Conservation (phyloP, 1,140 invertebrate species). For the Halotydeus destructor region DNA sequence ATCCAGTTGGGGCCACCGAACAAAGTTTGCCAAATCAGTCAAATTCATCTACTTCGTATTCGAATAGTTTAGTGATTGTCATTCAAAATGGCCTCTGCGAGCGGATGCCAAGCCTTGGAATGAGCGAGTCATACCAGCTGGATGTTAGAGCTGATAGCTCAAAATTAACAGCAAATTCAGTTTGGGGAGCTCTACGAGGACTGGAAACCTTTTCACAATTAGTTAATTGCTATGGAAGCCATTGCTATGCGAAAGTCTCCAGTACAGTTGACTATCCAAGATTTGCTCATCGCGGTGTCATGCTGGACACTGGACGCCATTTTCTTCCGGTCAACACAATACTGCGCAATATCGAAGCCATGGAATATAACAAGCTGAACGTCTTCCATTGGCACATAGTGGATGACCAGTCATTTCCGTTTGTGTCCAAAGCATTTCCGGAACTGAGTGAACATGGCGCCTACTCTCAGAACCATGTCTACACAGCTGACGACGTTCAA, state of each 20-base stretch:
- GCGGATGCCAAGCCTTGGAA: no score
- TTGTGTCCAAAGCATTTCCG: conserved; percentile 31
- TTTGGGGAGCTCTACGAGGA: conserved; percentile 12
- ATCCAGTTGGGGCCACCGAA: no score
- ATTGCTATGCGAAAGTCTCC: conserved; percentile 27
- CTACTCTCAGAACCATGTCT: conserved; percentile 14
- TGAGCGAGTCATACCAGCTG: no score
- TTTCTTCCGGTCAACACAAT: conserved; percentile 43
- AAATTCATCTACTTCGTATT: no score
- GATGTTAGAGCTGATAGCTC: no score
- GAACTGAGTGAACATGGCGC: conserved; percentile 23
- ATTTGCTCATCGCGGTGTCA: conserved; percentile 48
- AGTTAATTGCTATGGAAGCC: conserved; percentile 18
- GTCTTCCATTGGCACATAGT: conserved; percentile 43
- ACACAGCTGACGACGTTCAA: conserved; percentile 23
- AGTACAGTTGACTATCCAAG: conserved; percentile 43
- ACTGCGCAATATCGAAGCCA: conserved; percentile 34
- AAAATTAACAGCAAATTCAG: no score
- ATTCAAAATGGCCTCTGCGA: no score
- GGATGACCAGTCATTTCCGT: conserved; percentile 39
- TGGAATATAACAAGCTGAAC: conserved; percentile 30
- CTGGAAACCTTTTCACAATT: conserved; percentile 28
- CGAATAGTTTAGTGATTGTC: no score
- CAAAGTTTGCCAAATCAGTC: no score
- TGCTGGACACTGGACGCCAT: conserved; percentile 64